Base-by-base conservation (phyloP, 1,140 invertebrate genomes). In the Drosophila asahinai region DNA sequence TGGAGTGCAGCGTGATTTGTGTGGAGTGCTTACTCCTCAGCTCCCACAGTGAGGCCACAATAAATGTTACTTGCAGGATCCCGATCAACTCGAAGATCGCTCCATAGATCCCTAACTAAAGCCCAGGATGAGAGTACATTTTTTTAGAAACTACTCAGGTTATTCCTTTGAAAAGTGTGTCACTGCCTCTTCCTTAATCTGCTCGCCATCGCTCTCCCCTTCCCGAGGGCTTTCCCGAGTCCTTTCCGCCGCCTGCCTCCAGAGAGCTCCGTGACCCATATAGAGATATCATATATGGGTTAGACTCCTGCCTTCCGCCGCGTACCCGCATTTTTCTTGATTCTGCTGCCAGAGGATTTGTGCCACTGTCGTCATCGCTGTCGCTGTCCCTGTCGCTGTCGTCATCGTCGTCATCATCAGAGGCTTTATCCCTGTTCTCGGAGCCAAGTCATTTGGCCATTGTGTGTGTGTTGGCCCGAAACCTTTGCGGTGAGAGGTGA, bases 1-100 rank as follows among this genome's bases (percentile, higher is more conserved):
- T 12, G 38, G 57, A 73, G 68, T 78, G 80, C 70, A 64, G 73
- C 68, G 68, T 84, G 82, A 86, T 86, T 86, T 86, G 82, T 78
- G 77, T 71, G 36, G 45, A 83, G 77, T 61, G 5, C 33, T 38
- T 38, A 22, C 19, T 55, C 7, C 0, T 3, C 36, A 3, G 25
- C 25, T 11, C 2, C 25, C 6, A 54, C 52, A 54, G 52, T 54
- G 52, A 54, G 17, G 17, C 30, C 30, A 22, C 12, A 5, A 7
- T 25, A 25, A 25, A 25, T 25, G 22, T 25, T 25, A 25, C 38
- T 5, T 36, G 12, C 38, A 40, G 12, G 38, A 14, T 14, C 12
- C 11, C 5, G 38, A 40, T 40, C 17, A 19, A 11, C 5, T 2
- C 4, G 0, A 5, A 55, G 33, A 38, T 38, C 12, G 12, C 17